Base-by-base conservation (phyloP, 2,888 invertebrate species). In the Meliscaeva auricollis region DNA sequence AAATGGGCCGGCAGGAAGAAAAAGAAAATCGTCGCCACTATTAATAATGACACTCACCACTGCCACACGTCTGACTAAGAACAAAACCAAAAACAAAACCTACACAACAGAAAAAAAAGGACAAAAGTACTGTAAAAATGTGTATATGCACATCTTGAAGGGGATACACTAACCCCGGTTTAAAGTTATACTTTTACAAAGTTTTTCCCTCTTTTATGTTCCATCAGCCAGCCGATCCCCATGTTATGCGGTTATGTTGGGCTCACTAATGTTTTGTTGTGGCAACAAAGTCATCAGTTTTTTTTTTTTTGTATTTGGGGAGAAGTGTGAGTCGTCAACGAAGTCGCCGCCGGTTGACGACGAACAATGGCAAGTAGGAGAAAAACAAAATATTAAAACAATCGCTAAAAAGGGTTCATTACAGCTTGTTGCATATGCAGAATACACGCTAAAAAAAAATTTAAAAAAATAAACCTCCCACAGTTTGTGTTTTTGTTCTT, bases 341-440 rank as follows among this genome's bases (percentile, higher is more conserved):
- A 30, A 5, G 35, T 32, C 35, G 58, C 13, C 54, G 48, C 15
- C 64, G 46, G 64, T 64, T 64, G 30, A 46, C 44, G 15, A 62
- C 69, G 62, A 78, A 78, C 78, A 81, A 75, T 75, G 66, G 75
- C 50, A 56, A 56, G 15, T 41, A 26, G 38, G 11, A 70, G 44
- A 66, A 44, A 54, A 78, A 62, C n/a, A 72, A 66, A 66, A 48
- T 38, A 35, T 20, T 62, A 50, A 66, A 66, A 66, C 48, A 66
- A 72, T 41, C 20, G 35, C 35, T 68, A 35, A 81, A 69, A 76
- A 72, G 78, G 82, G 66, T 77, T 73, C 77, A 66, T 72, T 72
- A 66, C 73, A 73, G 82, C 77, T 82, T 82, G 82, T 82, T 82
- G 83, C 72, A 78, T 69, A 54, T 46, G 30, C 54, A 44, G 48